Base-by-base conservation (phyloP, 2,113 vertebrate species). In the Nothobranchius furzeri region DNA sequence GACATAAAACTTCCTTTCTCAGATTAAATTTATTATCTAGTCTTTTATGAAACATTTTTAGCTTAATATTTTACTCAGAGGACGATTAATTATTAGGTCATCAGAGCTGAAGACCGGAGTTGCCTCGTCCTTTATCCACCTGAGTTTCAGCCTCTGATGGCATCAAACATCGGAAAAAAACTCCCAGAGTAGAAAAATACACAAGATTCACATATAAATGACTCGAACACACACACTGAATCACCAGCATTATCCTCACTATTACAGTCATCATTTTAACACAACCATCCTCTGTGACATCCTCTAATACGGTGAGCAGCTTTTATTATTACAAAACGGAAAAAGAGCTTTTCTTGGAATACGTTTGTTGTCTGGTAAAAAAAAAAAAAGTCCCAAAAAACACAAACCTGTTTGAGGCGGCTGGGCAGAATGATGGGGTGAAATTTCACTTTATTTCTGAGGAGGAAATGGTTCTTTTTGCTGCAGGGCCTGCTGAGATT, bases 391-490 rank as follows among this genome's bases (percentile, higher is more conserved):
- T 72, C 45, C 37, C 51, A 53, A 59, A 45, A 68, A 77, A 76
- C 71, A 55, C 67, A 81, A 81, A 74, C 56, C 50, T 52, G 55
- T 9, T 60, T 9, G 8, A 20, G 42, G 48, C 3, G 36, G 12
- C 14, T n/a, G 4, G 40, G 45, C 43, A 50, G 48, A 65, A 72
- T 68, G 42, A 68, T 12, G 64, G 42, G 25, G 10, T 64, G 14
- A 55, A 59, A 73, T 73, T 68, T 55, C 42, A 43, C 47, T 42
- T 68, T 24, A 47, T 78, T 61, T 79, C 35, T 47, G 13, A 12
- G 20, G 42, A 62, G 70, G 70, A 79, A 76, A 69, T 71, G 59
- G 60, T 59, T 62, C 0, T 14, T 66, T 13, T 75, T 64, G 64
- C 64, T 42, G 12, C 15, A 7, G 8, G 57, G 52, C 11, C 25